A percentile compares a stretch with the other conserved stretches of the same genome.
These are phyloP conservation scores for Hyperopisus bebe DNA, from an alignment of 2,113 vertebrate species.

Conservation along the genomic window DNA sequence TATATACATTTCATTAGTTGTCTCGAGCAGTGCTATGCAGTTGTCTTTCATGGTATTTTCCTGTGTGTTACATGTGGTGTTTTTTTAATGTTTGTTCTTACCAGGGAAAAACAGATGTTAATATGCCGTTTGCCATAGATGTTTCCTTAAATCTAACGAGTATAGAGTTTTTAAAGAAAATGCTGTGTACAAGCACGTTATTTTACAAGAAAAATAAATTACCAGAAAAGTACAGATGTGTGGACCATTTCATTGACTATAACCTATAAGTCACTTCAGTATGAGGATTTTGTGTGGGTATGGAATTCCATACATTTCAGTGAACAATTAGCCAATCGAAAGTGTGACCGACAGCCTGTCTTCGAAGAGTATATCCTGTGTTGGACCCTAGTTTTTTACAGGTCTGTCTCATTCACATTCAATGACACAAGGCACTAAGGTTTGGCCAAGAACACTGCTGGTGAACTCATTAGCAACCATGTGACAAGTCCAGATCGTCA, in stretches of 20 bases:
- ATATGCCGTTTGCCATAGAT: slow-evolving; percentile 18
- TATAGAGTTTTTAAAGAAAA: slow-evolving; percentile 20
- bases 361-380: not conserved
- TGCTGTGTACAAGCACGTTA: slow-evolving; percentile 16
- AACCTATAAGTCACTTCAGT: not conserved
- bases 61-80: not conserved
- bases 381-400: not conserved
- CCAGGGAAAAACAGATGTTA: slow-evolving; percentile 16
- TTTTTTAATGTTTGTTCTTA: slow-evolving; percentile 12
- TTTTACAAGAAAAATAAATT: slow-evolving; percentile 24
- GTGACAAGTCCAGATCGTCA: not conserved
- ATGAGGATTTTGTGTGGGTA: not conserved
- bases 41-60: not conserved
- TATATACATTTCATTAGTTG: slow-evolving; percentile 10
- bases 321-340: not conserved
- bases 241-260: not conserved
- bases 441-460: not conserved
- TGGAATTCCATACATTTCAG: not conserved
- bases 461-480: not conserved
- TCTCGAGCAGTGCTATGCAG: not conserved
- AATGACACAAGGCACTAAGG: not conserved
- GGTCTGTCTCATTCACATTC: not conserved
- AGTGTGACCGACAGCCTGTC: not conserved
- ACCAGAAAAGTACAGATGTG: not conserved
- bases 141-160: slow-evolving; percentile 14